A percentile compares a stretch with the other conserved stretches of the same genome.
phyloP scores from a whole-genome alignment of 2,797 vertebrate genomes.

The Notolepis coatsorum region DNA sequence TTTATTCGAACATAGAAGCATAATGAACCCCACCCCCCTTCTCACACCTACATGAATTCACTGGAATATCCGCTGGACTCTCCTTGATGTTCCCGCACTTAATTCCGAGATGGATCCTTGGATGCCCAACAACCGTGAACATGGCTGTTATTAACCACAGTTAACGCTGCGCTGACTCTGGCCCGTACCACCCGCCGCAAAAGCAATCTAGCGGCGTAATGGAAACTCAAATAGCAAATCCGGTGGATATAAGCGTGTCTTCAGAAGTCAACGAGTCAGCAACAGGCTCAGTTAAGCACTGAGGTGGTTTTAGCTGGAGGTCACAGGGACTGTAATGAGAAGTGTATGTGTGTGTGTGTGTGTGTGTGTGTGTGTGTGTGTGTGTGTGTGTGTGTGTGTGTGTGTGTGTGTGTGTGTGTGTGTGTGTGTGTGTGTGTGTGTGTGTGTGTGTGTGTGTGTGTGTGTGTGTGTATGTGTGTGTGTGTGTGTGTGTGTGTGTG shows the following conservation, averaged over 20 bases:
- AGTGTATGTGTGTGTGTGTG: not conserved
- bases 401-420: not conserved
- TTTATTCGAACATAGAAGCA: slow-evolving; percentile 17
- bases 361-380: too few species aligned
- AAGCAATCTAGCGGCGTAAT: slow-evolving; percentile 74
- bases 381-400: too few species aligned
- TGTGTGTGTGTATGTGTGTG: too few species aligned
- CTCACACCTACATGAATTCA: slow-evolving; percentile 23
- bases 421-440: not conserved
- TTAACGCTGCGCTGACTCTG: slow-evolving; percentile 59
- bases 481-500: not conserved
- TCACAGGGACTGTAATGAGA: slow-evolving; percentile 47
- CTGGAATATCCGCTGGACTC: slow-evolving; percentile 19
- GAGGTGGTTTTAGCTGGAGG: slow-evolving; percentile 59
- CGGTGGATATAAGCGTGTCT: slow-evolving; percentile 65
- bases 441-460: not conserved
- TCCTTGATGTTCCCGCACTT: slow-evolving; percentile 38
- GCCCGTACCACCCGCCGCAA: slow-evolving; percentile 66
- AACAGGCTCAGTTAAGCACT: slow-evolving; percentile 59
- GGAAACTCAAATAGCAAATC: slow-evolving; percentile 73
- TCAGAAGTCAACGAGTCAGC: slow-evolving; percentile 66
- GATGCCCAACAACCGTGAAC: slow-evolving; percentile 60
- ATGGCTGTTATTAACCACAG: slow-evolving; percentile 57
- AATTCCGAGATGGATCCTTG: slow-evolving; percentile 62
- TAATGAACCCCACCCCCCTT: not conserved